Conservation (phyloP, 2,888 invertebrate genomes). For the Cryptocheilus praepositus region DNA sequence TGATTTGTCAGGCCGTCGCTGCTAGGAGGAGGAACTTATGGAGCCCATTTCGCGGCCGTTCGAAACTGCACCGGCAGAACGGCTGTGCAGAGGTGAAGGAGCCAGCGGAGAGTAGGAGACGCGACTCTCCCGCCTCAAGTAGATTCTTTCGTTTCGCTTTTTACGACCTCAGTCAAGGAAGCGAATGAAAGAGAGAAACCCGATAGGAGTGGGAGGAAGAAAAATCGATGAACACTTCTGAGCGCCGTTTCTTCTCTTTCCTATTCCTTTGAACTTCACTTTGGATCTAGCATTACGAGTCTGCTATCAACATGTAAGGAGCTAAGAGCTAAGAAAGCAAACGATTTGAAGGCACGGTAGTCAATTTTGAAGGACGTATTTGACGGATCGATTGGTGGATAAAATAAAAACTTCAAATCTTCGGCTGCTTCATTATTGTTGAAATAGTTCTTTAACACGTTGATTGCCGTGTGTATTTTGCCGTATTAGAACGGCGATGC, state of each 20-base stretch:
- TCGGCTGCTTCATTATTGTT: too few species aligned
- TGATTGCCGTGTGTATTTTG: too few species aligned
- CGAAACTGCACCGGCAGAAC: constrained; percentile 30
- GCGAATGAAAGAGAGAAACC: not conserved
- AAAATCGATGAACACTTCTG: constrained; percentile 25
- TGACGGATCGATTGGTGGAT: too few species aligned
- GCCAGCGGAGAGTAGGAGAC: not conserved
- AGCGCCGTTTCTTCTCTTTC: not conserved
- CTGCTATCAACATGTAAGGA: too few species aligned
- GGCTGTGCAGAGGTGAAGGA: not conserved
- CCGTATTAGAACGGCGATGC: too few species aligned
- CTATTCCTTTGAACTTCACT: not conserved
- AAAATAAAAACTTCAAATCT: too few species aligned
- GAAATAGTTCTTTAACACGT: too few species aligned
- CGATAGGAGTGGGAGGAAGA: constrained; percentile 16
- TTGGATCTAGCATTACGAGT: too few species aligned
- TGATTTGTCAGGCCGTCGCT: constrained; percentile 71
- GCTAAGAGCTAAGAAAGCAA: too few species aligned
- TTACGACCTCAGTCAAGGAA: constrained; percentile 42
- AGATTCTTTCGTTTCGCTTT: constrained; percentile 65
- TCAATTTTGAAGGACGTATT: too few species aligned
- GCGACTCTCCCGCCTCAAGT: constrained; percentile 48
- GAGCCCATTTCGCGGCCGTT: constrained; percentile 62
- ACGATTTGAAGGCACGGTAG: too few species aligned
- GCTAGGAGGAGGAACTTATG: constrained; percentile 50